phyloP scores from a whole-genome alignment of 2,888 invertebrate genomes.

The Criorhina ranunculi region DNA sequence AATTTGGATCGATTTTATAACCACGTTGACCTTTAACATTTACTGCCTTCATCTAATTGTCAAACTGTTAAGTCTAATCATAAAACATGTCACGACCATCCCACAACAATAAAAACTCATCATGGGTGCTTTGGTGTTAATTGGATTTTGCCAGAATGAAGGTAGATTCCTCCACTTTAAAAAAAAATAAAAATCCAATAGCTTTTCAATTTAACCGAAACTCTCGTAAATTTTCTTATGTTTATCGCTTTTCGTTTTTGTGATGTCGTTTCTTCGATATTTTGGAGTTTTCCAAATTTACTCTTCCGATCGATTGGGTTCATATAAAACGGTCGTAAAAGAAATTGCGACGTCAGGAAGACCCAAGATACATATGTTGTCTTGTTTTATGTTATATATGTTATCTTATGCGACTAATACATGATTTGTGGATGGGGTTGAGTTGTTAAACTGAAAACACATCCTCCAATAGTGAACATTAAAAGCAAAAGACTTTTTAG shows the following conservation, averaged over 20 bases:
- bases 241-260: constrained; percentile 6
- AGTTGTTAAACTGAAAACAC: no score
- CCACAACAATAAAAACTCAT: neutral
- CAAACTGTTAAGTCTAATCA: constrained; percentile 21
- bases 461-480: no score
- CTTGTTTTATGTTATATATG: no score
- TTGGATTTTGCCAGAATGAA: constrained; percentile 21
- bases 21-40: constrained; percentile 36
- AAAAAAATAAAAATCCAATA: neutral
- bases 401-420: no score
- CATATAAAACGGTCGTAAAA: no score
- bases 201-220: constrained; percentile 21
- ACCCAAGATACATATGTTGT: no score
- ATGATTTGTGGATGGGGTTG: no score
- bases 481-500: no score
- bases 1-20: constrained; percentile 40
- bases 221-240: constrained; percentile 8
- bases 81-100: constrained; percentile 22
- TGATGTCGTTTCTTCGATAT: neutral
- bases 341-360: no score
- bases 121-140: constrained; percentile 22
- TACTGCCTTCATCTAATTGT: constrained; percentile 30
- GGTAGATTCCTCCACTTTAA: constrained; percentile 11
- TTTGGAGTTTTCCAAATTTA: neutral
- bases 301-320: neutral